Conservation (phyloP, 2,888 invertebrate genomes). For the Ormyrus thymus region DNA sequence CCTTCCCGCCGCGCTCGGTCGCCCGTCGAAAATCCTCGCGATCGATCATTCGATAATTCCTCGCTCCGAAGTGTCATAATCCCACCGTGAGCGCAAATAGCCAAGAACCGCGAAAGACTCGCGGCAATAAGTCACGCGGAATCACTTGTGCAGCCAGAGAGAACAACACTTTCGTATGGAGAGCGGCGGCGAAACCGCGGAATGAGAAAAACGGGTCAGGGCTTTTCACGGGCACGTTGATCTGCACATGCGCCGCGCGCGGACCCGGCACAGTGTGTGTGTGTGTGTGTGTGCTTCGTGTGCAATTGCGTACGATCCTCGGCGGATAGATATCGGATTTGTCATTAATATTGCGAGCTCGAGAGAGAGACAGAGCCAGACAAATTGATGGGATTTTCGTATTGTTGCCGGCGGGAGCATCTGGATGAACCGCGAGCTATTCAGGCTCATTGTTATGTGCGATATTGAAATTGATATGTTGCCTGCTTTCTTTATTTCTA, state of each 20-base stretch:
- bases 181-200: conserved; percentile 12
- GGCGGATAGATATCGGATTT: background rate
- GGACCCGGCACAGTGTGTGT: no score
- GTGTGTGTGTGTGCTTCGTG: no score
- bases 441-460: no score
- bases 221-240: conserved; percentile 29
- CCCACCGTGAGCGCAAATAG: background rate
- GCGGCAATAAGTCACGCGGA: conserved; percentile 36
- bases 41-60: conserved; percentile 19
- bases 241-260: no score
- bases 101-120: background rate
- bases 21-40: conserved; percentile 11
- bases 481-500: no score
- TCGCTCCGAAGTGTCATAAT: conserved; percentile 16
- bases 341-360: no score
- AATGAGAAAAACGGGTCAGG: conserved; percentile 16
- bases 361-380: background rate
- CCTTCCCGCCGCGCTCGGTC: background rate
- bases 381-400: conserved; percentile 13
- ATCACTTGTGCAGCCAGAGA: conserved; percentile 12
- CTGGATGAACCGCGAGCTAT: no score
- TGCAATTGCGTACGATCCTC: background rate
- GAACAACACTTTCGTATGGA: conserved; percentile 14
- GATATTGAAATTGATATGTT: no score
- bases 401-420: no score